Evolutionary conservation across 2,888 invertebrate species (phyloP).

Genomic region (Miltochrista miniata): DNA sequence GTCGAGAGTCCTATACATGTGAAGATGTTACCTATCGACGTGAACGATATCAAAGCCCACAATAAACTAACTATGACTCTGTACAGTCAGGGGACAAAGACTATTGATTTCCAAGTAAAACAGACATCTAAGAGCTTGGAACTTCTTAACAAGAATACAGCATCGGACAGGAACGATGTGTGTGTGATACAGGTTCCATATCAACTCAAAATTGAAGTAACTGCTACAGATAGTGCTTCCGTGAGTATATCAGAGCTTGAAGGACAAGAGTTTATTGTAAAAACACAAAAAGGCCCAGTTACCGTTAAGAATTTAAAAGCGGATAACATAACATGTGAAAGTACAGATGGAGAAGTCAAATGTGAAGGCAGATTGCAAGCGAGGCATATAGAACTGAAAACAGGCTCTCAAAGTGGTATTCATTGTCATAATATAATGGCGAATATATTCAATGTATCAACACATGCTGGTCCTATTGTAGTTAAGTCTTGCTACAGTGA

Average conservation of each 20-base stretch:
- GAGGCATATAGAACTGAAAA: conserved; percentile 68
- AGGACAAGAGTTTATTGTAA: conserved; percentile 72
- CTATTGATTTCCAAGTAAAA: conserved; percentile 76
- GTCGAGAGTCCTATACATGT: conserved; percentile 81
- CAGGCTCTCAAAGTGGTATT: conserved; percentile 66
- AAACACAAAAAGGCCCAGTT: conserved; percentile 71
- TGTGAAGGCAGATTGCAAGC: conserved; percentile 71
- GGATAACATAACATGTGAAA: conserved; percentile 69
- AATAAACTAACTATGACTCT: conserved; percentile 75
- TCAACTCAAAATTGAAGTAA: conserved; percentile 72
- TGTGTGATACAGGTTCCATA: conserved; percentile 79
- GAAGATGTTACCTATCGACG: conserved; percentile 75
- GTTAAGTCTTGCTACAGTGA: conserved; percentile 78
- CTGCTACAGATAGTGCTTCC: conserved; percentile 70
- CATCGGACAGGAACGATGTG: conserved; percentile 70
- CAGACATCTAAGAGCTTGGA: conserved; percentile 76
- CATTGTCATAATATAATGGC: conserved; percentile 76
- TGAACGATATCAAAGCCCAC: conserved; percentile 70
- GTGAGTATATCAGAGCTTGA: conserved; percentile 70
- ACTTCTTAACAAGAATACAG: conserved; percentile 69
- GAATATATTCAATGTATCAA: conserved; percentile 59
- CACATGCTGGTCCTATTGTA: conserved; percentile 70
- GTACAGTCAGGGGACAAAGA: conserved; percentile 73
- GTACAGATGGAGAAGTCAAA: conserved; percentile 61
- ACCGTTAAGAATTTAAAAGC: conserved; percentile 68